A percentile compares a stretch with the other conserved stretches of the same genome.
phyloP scores from a whole-genome alignment of 2,888 invertebrate genomes.

The Eremobia ochroleuca region DNA sequence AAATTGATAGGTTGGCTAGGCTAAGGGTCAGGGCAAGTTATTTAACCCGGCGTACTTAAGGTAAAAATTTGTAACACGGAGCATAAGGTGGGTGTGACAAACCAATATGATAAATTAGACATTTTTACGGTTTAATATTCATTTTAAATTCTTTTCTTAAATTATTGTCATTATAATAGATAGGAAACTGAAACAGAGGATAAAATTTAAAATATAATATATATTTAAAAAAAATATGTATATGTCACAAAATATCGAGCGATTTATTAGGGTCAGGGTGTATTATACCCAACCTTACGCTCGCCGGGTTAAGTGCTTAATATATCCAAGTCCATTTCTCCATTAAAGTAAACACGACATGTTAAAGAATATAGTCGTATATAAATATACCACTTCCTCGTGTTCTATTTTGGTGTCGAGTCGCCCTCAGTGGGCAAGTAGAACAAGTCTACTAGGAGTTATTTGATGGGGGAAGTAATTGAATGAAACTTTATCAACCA shows the following conservation, averaged over 20 bases:
- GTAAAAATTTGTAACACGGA: too few species aligned
- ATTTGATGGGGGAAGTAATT: constrained; percentile 61
- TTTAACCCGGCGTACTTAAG: too few species aligned
- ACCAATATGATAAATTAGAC: too few species aligned
- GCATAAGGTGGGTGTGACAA: too few species aligned
- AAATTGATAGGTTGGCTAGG: constrained; percentile 33
- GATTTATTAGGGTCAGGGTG: constrained; percentile 1
- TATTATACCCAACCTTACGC: too few species aligned
- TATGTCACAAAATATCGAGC: too few species aligned
- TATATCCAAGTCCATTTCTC: constrained; percentile 42
- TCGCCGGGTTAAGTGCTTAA: constrained; percentile 21
- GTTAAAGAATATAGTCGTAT: constrained; percentile 15
- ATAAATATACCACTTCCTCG: constrained; percentile 49
- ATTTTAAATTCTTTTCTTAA: too few species aligned
- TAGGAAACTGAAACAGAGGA: too few species aligned
- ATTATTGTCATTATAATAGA: too few species aligned
- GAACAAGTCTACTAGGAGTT: constrained; percentile 49
- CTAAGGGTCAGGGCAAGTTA: constrained; percentile 45
- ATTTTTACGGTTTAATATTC: too few species aligned
- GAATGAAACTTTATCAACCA: constrained; percentile 39
- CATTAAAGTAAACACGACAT: constrained; percentile 35
- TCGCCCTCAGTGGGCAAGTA: constrained; percentile 37
- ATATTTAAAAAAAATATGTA: too few species aligned
- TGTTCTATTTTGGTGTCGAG: constrained; percentile 51
- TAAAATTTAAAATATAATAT: too few species aligned